A percentile compares a stretch with the other conserved stretches of the same genome.
Evolutionary conservation across 2,113 vertebrate species (phyloP).

Genomic region (Struthidea cinerea): DNA sequence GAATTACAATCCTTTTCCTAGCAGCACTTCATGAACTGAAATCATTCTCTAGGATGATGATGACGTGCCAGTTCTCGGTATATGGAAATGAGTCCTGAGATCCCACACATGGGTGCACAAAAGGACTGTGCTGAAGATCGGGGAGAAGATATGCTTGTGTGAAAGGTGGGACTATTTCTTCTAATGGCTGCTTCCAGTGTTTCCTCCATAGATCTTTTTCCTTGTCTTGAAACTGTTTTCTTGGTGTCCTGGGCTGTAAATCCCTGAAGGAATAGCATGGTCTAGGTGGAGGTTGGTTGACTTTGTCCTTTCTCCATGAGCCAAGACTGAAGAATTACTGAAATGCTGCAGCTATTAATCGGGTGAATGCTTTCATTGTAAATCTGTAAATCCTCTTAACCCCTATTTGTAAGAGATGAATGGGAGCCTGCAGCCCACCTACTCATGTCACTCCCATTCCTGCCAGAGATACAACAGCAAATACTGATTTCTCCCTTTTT

Average conservation of each 20-base stretch:
- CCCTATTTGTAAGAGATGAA: background rate
- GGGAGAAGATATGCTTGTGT: background rate
- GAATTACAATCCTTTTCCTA: background rate
- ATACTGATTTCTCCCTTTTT: background rate
- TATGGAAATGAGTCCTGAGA: background rate
- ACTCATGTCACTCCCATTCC: background rate
- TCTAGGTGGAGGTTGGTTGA: background rate
- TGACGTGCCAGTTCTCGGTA: background rate
- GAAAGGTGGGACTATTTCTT: background rate
- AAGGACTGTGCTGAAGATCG: background rate
- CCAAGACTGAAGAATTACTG: background rate
- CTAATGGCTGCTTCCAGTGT: accelerated
- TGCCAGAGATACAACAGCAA: background rate
- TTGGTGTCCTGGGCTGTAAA: background rate
- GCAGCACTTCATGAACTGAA: background rate
- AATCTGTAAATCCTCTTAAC: background rate
- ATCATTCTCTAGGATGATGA: background rate
- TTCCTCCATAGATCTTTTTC: background rate
- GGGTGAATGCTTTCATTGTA: background rate
- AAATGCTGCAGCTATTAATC: background rate
- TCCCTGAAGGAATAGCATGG: background rate
- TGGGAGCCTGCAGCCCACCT: background rate
- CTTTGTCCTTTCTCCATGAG: background rate
- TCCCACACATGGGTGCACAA: background rate
- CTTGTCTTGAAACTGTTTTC: background rate